A percentile compares a stretch with the other conserved stretches of the same genome.
These are phyloP conservation scores for Diadema setosum DNA, from an alignment of 35 echinoderm and acorn worm species.

Conservation along the genomic window DNA sequence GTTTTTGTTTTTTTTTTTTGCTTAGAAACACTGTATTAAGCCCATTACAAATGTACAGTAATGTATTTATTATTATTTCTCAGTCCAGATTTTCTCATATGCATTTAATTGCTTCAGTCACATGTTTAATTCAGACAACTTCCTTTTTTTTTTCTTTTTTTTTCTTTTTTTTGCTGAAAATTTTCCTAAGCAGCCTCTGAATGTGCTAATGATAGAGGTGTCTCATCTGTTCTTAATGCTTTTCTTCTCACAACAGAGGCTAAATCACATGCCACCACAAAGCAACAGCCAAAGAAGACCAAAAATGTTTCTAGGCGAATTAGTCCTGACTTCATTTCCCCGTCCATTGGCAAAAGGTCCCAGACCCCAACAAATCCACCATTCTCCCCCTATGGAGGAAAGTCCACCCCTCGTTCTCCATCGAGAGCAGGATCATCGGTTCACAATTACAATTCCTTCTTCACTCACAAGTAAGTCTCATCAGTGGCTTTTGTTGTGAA, in stretches of 20 bases:
- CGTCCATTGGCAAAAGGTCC: not conserved
- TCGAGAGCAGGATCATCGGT: conserved; percentile 39
- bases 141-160: too few relatives aligned
- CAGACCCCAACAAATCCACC: not conserved
- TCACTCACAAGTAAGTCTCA: conserved; percentile 97
- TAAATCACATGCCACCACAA: conserved; percentile 18
- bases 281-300: not conserved
- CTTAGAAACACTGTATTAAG: too few relatives aligned
- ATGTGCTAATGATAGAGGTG: too few relatives aligned
- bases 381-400: not conserved
- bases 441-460: conserved; percentile 91
- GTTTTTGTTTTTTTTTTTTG: too few relatives aligned
- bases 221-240: not conserved
- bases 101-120: too few relatives aligned
- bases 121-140: too few relatives aligned
- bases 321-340: not conserved
- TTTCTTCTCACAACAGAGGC: not conserved
- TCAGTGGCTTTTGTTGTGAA: too few relatives aligned
- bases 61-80: too few relatives aligned
- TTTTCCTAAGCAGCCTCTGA: too few relatives aligned
- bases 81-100: too few relatives aligned
- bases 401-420: conserved; percentile 19
- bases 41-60: too few relatives aligned
- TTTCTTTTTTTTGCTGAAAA: too few relatives aligned
- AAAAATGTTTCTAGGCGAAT: not conserved